phyloP scores from a whole-genome alignment of 2,797 vertebrate genomes.

The Acrossocheilus wenchowensis region DNA sequence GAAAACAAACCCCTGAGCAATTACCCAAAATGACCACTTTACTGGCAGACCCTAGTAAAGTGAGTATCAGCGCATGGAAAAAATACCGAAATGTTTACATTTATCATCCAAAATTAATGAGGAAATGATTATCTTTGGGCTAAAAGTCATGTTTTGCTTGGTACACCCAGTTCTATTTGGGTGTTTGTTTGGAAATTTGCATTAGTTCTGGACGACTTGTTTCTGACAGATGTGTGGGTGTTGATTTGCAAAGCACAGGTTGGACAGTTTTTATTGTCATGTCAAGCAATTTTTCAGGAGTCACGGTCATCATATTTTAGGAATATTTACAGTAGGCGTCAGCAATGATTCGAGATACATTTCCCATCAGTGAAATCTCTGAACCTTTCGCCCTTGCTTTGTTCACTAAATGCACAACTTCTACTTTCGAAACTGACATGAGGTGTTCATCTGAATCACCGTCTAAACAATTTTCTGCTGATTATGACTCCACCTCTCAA shows the following conservation, averaged over 20 bases:
- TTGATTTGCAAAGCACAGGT: constrained; percentile 15
- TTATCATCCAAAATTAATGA: constrained; percentile 21
- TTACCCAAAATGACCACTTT: constrained; percentile 51
- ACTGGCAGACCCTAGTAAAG: constrained; percentile 9
- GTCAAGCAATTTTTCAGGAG: background rate
- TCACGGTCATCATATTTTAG: constrained; percentile 17
- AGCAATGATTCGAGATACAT: background rate
- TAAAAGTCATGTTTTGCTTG: background rate
- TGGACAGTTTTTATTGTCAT: background rate
- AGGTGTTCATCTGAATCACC: constrained; percentile 1
- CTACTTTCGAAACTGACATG: constrained; percentile 17
- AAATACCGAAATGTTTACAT: constrained; percentile 24
- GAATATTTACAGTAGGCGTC: background rate
- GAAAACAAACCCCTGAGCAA: constrained; percentile 45
- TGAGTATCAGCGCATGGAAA: background rate
- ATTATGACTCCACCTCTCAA: constrained; percentile 41
- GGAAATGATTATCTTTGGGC: background rate
- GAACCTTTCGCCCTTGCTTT: constrained; percentile 19
- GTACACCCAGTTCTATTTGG: background rate
- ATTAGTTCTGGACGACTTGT: constrained; percentile 6
- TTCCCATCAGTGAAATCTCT: background rate
- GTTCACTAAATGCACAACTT: background rate
- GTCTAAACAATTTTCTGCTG: constrained; percentile 15
- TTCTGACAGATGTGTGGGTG: constrained; percentile 1
- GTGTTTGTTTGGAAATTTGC: background rate